phyloP scores from a whole-genome alignment of 2,113 vertebrate genomes.

The Daboia siamensis region DNA sequence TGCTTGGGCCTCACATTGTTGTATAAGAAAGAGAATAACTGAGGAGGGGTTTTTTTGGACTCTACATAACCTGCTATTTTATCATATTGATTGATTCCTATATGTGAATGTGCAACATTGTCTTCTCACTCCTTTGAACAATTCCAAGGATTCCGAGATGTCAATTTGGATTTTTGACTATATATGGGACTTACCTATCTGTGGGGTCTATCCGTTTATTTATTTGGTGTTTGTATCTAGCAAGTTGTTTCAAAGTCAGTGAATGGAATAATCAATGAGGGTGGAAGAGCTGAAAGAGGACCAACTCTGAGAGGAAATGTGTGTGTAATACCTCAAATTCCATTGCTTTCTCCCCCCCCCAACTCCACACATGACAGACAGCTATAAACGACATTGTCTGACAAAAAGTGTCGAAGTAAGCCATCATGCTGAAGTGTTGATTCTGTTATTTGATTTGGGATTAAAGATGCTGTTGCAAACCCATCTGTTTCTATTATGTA shows the following conservation, averaged over 20 bases:
- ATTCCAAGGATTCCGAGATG: background rate
- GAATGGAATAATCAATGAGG: background rate
- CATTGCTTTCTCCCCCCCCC: constrained; percentile 21
- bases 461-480: constrained; percentile 78
- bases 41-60: background rate
- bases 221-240: background rate
- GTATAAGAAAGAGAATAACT: background rate
- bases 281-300: background rate
- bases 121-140: background rate
- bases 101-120: background rate
- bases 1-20: background rate
- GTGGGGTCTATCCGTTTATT: background rate
- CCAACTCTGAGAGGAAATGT: background rate
- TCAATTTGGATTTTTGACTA: background rate
- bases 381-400: constrained; percentile 56
- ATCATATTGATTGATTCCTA: background rate
- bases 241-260: background rate
- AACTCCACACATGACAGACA: constrained; percentile 56
- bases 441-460: constrained; percentile 81
- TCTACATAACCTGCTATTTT: background rate
- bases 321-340: background rate
- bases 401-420: constrained; percentile 72
- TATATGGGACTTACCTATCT: background rate
- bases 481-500: constrained; percentile 75
- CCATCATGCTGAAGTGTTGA: constrained; percentile 74